Percentiles rank a stretch among this genome's conserved stretches.
phyloP scores from a whole-genome alignment of 2,113 vertebrate species.

The Kobus ellipsiprymnus region DNA sequence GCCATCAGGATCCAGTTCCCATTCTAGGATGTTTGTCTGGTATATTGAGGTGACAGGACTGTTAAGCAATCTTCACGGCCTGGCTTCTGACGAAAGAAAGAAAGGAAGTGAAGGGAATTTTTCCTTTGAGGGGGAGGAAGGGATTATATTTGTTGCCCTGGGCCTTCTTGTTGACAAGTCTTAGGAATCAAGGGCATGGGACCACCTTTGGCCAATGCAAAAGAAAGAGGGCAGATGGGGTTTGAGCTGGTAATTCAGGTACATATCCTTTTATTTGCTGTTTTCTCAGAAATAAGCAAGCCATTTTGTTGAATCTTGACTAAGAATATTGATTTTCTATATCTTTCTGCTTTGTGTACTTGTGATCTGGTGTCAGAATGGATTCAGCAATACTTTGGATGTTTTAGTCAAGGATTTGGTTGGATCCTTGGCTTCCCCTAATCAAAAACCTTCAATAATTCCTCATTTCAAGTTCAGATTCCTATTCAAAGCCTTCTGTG shows the following conservation, averaged over 20 bases:
- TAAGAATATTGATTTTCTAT: conserved; percentile 37
- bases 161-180: not conserved
- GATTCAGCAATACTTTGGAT: conserved; percentile 10
- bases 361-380: conserved; percentile 7
- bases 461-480: not conserved
- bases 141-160: not conserved
- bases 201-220: not conserved
- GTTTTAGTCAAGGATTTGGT: conserved; percentile 19
- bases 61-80: not conserved
- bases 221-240: not conserved
- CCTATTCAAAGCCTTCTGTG: not conserved
- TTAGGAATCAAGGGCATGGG: not conserved
- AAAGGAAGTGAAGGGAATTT: conserved; percentile 50
- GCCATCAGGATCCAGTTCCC: conserved; percentile 50
- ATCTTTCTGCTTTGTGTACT: not conserved
- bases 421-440: not conserved
- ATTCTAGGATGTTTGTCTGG: not conserved
- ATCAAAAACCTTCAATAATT: not conserved
- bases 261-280: not conserved
- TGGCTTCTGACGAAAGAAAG: not conserved
- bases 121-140: not conserved
- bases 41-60: not conserved
- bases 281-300: not conserved
- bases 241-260: not conserved
- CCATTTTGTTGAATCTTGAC: not conserved